Conservation (phyloP, 2,888 invertebrate genomes). For the Heliconius sara region DNA sequence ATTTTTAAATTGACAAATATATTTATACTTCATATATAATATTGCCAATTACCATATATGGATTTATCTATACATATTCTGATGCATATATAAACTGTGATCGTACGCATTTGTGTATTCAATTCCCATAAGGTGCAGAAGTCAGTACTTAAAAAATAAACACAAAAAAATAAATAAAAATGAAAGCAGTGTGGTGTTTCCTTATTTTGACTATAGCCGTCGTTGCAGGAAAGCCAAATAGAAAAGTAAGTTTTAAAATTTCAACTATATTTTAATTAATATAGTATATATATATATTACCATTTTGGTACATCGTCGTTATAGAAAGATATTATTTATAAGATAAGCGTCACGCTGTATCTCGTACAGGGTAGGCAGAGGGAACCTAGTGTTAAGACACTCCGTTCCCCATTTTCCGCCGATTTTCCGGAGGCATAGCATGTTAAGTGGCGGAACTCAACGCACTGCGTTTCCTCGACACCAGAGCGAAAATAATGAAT, state of each 20-base stretch:
- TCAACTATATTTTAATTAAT: not conserved
- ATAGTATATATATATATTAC: not conserved
- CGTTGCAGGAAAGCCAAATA: not conserved
- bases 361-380: too few species aligned
- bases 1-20: not conserved
- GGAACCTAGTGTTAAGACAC: too few species aligned
- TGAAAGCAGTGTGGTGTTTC: not conserved
- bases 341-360: too few species aligned
- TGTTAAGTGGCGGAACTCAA: too few species aligned
- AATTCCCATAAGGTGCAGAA: not conserved
- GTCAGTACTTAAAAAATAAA: not conserved
- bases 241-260: constrained; percentile 20
- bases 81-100: not conserved
- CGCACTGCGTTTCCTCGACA: too few species aligned
- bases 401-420: too few species aligned
- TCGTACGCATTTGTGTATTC: not conserved
- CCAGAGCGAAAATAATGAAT: too few species aligned
- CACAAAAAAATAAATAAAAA: not conserved
- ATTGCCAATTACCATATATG: not conserved
- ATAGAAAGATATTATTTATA: not conserved
- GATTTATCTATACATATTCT: not conserved
- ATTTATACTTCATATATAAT: not conserved
- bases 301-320: not conserved
- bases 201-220: constrained; percentile 6
- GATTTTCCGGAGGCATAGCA: too few species aligned